Conservation (phyloP, 64 coral and sea anemone genomes). For the Astreopora myriophthalma region DNA sequence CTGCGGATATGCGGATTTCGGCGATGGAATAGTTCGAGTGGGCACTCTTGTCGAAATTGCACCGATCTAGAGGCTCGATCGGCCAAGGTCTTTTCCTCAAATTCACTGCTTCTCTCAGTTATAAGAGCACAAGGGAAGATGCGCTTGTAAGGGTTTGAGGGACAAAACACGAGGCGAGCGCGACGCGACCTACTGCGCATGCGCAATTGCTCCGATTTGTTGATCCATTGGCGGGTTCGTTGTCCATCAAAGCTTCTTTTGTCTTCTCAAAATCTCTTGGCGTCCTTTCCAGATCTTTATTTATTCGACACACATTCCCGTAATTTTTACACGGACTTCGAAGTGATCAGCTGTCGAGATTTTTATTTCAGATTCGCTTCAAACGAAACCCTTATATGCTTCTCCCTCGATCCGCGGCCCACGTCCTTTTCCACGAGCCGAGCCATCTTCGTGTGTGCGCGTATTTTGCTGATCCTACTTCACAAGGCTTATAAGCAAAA, state of each 20-base stretch:
- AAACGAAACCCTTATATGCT: not conserved
- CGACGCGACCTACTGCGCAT: constrained; percentile 59
- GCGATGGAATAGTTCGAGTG: constrained; percentile 28
- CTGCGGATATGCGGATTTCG: constrained; percentile 47
- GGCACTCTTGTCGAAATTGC: constrained; percentile 44
- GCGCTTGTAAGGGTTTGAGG: constrained; percentile 75
- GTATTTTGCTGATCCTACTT: not conserved
- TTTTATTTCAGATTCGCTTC: not conserved
- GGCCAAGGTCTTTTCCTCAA: constrained; percentile 31
- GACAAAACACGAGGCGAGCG: constrained; percentile 45
- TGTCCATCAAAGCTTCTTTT: constrained; percentile 26
- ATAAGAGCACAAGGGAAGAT: constrained; percentile 65
- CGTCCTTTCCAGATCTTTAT: not conserved
- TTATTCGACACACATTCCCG: not conserved
- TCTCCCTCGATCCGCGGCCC: not conserved
- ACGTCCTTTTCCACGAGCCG: not conserved
- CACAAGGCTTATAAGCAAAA: not conserved
- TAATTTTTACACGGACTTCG: not conserved
- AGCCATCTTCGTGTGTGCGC: not conserved
- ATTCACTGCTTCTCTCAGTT: not conserved
- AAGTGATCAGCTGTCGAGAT: not conserved
- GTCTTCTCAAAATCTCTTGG: not conserved
- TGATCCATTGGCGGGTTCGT: not conserved
- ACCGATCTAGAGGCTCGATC: not conserved
- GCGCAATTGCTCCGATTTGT: not conserved